Evolutionary conservation across 1,140 invertebrate species (phyloP), one percentile per base, ranked within the genome.

Genomic region (Chrysomallon squamiferum): DNA sequence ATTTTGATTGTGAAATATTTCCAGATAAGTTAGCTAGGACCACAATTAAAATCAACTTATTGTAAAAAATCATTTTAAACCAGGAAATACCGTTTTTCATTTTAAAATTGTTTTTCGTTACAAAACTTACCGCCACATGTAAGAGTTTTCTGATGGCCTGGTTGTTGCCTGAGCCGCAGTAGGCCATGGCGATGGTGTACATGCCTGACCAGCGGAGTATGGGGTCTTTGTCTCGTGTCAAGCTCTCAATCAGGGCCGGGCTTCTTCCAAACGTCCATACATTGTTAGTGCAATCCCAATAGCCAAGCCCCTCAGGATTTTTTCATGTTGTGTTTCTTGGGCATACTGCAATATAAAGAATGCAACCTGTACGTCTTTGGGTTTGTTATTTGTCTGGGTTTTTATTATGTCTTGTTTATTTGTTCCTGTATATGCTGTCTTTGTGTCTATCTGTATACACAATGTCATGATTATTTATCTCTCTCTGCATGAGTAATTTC

Each of bases 131-230:
- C 52, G 97, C 97, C 71, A 98, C 95, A 81, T 98, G 96, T 1
- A 99, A 90, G 3, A 99, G 88, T 72, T 93, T 93, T 13, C 95
- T 89, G 73, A 99, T 97, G 0, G 98, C 97, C 81, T 93, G 91
- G 84, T 98, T 99, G 78, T 96, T 97, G 54, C 96, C 97, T 22
- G 95, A 97, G 35, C 98, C 98, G 85, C 95, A 98, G 83, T 99
- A 99, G 0, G 97, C 97, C 91, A 98, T 98, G 0, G 96, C 97
- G 22, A 99, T 88, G 0, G 96, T 98, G 83, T 98, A 98, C 91
- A 99, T 98, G 59, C 94, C 98, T 62, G 95, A 95, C 67, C 97
- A 85, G 58, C 86, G 70, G 7, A 87, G 70, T 33, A 87, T 86
- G 1, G 85, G 85, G 66, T 88, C 86, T 66, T 90, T 89, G 66